Evolutionary conservation across 64 coral and sea anemone species (phyloP), one percentile per base, ranked within the genome.

Genomic region (Montipora capricornis): DNA sequence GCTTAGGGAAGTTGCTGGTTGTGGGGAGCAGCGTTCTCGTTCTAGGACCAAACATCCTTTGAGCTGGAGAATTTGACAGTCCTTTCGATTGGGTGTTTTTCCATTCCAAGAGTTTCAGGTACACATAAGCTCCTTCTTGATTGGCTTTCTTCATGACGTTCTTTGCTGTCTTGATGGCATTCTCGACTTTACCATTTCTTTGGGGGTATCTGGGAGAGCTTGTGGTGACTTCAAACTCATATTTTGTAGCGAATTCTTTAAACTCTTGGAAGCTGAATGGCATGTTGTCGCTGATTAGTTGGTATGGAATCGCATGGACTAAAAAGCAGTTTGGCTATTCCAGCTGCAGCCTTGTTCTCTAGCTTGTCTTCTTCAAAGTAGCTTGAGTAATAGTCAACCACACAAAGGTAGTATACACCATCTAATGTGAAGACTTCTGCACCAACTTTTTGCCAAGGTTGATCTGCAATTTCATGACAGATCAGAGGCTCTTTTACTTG

Each of bases 391-490:
- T 81, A 68, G 16, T 88, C 44, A 24, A 75, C 85, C 11, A 51
- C 49, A 51, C 85, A 88, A 10, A 88, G 85, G 37, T 87, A 73
- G 47, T 37, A 61, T 69, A 47, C 60, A 69, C 12, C 67, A 62
- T 87, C 59, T 7, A 75, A 47, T 48, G 68, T 20, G 69, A 75
- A 88, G 7, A 75, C n/a, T 48, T 88, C 68, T 22, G 12, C 37
- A 8, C 37, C 85, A 26, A 88, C 14, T 19, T 49, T 88, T 75
- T 88, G 68, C 85, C 85, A 88, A 14, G 85, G 85, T 47, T 16
- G 62, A 49, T 88, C 48, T 46, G 85, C 37, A 55, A 74, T 68
- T 68, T 88, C 15, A 20, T 88, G 70, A 48, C 13, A 73, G n/a
- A 88, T 75, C 46, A 88, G 67, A n/a, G 67, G 68, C 13, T 88